Conservation (phyloP, 2,888 invertebrate species). For the Trichopoda pennipes region DNA sequence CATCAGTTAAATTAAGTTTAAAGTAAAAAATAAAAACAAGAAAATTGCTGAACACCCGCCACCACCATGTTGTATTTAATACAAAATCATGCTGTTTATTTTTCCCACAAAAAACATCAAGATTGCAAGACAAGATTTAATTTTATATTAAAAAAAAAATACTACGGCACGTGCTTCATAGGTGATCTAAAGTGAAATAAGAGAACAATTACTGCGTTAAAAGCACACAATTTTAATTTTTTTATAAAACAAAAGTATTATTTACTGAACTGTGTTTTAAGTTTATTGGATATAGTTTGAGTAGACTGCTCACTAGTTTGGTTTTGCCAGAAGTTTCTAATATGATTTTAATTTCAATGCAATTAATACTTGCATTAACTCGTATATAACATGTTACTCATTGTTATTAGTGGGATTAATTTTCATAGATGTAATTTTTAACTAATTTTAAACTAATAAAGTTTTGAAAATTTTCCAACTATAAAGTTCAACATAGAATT, state of each 20-base stretch:
- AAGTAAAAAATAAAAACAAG: constrained; percentile 15
- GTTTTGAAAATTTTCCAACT: too few relatives aligned
- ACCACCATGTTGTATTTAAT: constrained; percentile 19
- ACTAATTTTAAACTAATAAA: too few relatives aligned
- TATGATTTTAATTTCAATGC: too few relatives aligned
- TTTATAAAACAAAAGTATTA: background rate
- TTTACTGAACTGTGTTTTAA: background rate
- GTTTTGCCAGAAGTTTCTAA: too few relatives aligned
- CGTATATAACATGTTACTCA: too few relatives aligned
- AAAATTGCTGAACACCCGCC: constrained; percentile 11
- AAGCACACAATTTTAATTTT: background rate
- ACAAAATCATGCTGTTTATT: constrained; percentile 31
- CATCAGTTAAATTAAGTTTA: constrained; percentile 45
- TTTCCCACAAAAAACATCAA: constrained; percentile 9
- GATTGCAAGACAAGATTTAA: background rate
- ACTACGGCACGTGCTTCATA: constrained; percentile 21
- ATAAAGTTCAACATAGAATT: too few relatives aligned
- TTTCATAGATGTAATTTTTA: too few relatives aligned
- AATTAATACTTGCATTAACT: too few relatives aligned
- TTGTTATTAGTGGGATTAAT: too few relatives aligned
- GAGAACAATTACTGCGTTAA: background rate
- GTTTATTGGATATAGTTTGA: too few relatives aligned
- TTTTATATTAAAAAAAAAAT: too few relatives aligned
- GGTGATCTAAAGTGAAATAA: constrained; percentile 19
- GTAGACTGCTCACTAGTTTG: too few relatives aligned